These are phyloP conservation scores for Adoxophyes honmai DNA, from an alignment of 1,140 invertebrate genomes.

Conservation along the genomic window DNA sequence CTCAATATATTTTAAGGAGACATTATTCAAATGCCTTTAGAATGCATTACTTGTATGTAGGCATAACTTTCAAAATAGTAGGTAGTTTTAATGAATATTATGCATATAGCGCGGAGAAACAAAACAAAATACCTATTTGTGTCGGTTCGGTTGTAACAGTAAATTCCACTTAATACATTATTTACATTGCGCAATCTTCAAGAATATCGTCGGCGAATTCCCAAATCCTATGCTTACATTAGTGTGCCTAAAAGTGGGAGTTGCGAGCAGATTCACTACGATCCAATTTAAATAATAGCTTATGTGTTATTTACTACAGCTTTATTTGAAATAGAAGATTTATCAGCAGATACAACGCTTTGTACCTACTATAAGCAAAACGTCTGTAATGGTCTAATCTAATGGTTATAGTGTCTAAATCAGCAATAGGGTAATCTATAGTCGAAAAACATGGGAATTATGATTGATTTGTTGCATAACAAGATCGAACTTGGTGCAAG, in stretches of 20 bases:
- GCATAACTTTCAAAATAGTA: too few species aligned
- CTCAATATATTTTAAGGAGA: too few species aligned
- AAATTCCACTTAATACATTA: constrained; percentile 5
- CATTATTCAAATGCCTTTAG: too few species aligned
- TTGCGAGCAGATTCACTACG: background rate
- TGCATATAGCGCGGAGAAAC: background rate
- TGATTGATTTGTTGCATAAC: too few species aligned
- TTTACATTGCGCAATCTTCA: background rate
- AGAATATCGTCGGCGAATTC: background rate
- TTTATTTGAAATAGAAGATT: background rate
- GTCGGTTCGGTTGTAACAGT: background rate
- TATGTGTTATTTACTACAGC: background rate
- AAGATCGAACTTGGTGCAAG: too few species aligned
- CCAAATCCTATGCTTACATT: background rate
- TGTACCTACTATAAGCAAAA: too few species aligned
- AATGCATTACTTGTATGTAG: too few species aligned
- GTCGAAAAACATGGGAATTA: too few species aligned
- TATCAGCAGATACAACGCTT: background rate
- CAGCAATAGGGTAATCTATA: too few species aligned
- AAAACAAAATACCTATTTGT: constrained; percentile 5
- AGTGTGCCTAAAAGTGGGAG: background rate
- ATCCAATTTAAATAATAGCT: constrained; percentile 5
- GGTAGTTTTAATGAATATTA: too few species aligned
- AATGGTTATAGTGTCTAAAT: too few species aligned
- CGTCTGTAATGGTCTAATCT: too few species aligned